Evolutionary conservation across 2,888 invertebrate genomes (phyloP).

Genomic region (Dicyrtomina minuta): DNA sequence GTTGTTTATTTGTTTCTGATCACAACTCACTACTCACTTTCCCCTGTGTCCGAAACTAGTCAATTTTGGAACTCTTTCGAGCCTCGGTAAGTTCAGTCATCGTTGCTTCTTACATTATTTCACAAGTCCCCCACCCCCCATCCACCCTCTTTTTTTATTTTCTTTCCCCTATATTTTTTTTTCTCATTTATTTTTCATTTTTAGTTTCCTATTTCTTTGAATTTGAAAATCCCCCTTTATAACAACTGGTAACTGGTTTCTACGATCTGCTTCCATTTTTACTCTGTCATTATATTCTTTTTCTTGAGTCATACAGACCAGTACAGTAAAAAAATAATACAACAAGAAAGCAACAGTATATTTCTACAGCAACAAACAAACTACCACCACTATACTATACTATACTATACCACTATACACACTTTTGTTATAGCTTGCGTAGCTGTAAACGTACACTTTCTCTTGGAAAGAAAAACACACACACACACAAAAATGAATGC

Average conservation of each 20-base stretch:
- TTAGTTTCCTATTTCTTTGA: conserved; percentile 27
- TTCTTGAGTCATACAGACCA: background rate
- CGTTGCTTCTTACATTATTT: conserved; percentile 38
- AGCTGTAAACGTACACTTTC: too few relatives aligned
- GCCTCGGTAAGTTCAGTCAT: conserved; percentile 83
- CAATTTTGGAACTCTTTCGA: conserved; percentile 98
- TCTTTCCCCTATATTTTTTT: background rate
- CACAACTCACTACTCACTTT: conserved; percentile 53
- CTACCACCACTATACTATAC: too few relatives aligned
- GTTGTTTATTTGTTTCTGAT: conserved; percentile 54
- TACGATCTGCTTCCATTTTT: background rate
- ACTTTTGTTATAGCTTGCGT: too few relatives aligned
- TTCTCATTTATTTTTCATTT: conserved; percentile 24
- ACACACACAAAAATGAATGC: too few relatives aligned
- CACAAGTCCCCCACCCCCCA: conserved; percentile 18
- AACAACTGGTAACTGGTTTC: too few relatives aligned
- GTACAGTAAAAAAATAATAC: background rate
- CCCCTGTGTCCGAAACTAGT: conserved; percentile 65
- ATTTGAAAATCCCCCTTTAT: conserved; percentile 24
- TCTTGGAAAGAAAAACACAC: too few relatives aligned
- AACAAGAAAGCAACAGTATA: background rate
- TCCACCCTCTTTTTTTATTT: background rate
- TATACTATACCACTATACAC: too few relatives aligned
- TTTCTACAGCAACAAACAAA: too few relatives aligned
- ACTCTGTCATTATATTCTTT: background rate